Evolutionary conservation across 2,113 vertebrate genomes (phyloP).

Genomic region (Rhabdomys dilectus): DNA sequence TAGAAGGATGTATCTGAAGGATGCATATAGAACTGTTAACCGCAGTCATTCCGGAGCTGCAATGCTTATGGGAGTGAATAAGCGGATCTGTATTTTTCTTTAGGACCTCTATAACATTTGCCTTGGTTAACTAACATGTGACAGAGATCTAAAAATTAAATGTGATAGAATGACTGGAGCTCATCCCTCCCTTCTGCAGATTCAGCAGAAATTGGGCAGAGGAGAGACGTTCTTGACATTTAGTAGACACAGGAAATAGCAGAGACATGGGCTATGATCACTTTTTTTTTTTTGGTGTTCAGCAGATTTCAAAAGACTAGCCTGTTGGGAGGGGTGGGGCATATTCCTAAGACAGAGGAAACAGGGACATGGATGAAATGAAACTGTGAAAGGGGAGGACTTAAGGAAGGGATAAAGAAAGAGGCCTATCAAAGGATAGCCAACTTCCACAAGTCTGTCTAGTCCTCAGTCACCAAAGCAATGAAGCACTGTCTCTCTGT

Average conservation of each 20-base stretch:
- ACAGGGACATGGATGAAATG: not conserved
- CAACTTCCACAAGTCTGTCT: not conserved
- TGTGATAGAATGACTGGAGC: not conserved
- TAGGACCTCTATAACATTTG: not conserved
- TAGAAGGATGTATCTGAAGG: no score
- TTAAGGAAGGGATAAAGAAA: slow-evolving; percentile 45
- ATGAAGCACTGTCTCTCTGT: not conserved
- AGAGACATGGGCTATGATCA: slow-evolving; percentile 31
- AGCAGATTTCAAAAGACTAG: slow-evolving; percentile 32
- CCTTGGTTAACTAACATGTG: slow-evolving; percentile 14
- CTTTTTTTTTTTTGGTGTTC: not conserved
- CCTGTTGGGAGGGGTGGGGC: not conserved
- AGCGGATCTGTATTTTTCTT: slow-evolving; percentile 14
- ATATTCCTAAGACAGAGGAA: slow-evolving; percentile 20
- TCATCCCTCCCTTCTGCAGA: not conserved
- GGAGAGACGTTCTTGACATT: slow-evolving; percentile 36
- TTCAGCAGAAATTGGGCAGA: slow-evolving; percentile 43
- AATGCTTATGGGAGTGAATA: not conserved
- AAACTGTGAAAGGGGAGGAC: slow-evolving; percentile 35
- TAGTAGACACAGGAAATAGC: slow-evolving; percentile 26
- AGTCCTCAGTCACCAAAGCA: not conserved
- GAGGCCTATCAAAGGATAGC: slow-evolving; percentile 24
- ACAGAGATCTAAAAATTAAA: slow-evolving; percentile 19
- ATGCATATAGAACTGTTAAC: slow-evolving; percentile 7
- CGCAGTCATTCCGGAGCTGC: not conserved